These are phyloP conservation scores for Xenentodon cancila DNA, from an alignment of 2,797 vertebrate species.

Conservation along the genomic window DNA sequence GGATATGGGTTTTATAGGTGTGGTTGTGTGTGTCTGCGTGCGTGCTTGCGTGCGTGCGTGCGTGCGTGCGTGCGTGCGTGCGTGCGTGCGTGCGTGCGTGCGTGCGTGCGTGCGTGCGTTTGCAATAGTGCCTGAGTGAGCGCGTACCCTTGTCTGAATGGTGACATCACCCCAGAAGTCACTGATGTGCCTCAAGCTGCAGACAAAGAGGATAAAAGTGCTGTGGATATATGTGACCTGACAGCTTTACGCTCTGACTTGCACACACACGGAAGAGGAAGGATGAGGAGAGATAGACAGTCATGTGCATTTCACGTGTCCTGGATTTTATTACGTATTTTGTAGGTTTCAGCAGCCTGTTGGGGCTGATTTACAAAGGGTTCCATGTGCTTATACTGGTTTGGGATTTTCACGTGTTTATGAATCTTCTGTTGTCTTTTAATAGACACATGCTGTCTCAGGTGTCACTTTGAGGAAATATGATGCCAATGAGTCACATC, in stretches of 20 bases:
- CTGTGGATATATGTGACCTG: constrained; percentile 76
- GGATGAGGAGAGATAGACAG: constrained; percentile 18
- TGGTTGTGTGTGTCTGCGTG: too few species aligned
- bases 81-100: constrained; percentile 31
- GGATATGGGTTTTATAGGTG: constrained; percentile 47
- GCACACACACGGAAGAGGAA: constrained; percentile 12
- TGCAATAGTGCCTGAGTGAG: constrained; percentile 44
- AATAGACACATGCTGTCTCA: constrained; percentile 48
- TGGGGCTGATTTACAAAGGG: constrained; percentile 3
- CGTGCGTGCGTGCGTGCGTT: constrained; percentile 16
- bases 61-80: constrained; percentile 45
- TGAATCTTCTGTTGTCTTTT: constrained; percentile 39
- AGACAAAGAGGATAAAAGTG: constrained; percentile 64
- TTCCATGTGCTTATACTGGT: background rate
- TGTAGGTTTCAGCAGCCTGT: constrained; percentile 23
- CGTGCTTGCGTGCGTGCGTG: constrained; percentile 13
- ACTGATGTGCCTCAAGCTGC: constrained; percentile 61
- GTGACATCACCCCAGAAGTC: constrained; percentile 77
- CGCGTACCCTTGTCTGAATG: constrained; percentile 63
- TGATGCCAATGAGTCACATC: constrained; percentile 61
- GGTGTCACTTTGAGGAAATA: constrained; percentile 56
- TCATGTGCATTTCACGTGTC: constrained; percentile 14
- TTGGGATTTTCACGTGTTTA: constrained; percentile 35
- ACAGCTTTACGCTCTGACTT: constrained; percentile 65
- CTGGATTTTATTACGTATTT: constrained; percentile 1